phyloP scores from a whole-genome alignment of 2,113 vertebrate species.

The Tachysurus fulvidraco region DNA sequence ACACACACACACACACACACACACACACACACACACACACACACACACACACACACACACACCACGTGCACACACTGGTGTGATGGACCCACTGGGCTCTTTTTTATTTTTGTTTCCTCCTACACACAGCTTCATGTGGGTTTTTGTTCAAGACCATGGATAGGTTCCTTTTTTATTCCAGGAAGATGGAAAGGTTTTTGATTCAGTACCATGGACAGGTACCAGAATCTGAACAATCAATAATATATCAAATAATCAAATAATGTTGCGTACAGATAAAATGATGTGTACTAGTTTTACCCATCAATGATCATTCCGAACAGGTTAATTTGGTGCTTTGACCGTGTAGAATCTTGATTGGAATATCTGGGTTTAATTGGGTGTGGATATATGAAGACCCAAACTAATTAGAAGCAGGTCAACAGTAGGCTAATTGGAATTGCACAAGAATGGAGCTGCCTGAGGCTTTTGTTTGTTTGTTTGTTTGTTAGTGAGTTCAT shows the following conservation, averaged over 20 bases:
- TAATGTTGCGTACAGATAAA: background rate
- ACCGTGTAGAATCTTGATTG: background rate
- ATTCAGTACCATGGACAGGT: slow-evolving; percentile 7
- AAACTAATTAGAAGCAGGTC: background rate
- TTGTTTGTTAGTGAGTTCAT: background rate
- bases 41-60: too few species aligned
- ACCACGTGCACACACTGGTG: background rate
- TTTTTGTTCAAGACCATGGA: slow-evolving; percentile 17
- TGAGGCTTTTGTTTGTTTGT: background rate
- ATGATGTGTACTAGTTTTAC: background rate
- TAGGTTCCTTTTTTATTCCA: too few species aligned
- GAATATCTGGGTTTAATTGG: background rate
- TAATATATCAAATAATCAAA: too few species aligned
- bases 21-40: too few species aligned
- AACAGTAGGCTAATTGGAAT: background rate
- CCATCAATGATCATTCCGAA: background rate
- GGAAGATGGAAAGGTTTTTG: too few species aligned
- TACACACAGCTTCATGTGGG: background rate
- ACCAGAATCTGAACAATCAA: background rate
- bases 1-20: too few species aligned
- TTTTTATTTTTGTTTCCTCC: background rate
- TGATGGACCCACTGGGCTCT: slow-evolving; percentile 1
- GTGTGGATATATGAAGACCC: background rate
- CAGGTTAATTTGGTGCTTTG: background rate
- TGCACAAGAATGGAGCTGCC: background rate